A percentile compares a stretch with the other conserved stretches of the same genome.
phyloP scores from a whole-genome alignment of 2,888 invertebrate genomes.

The Lasius fuliginosus region DNA sequence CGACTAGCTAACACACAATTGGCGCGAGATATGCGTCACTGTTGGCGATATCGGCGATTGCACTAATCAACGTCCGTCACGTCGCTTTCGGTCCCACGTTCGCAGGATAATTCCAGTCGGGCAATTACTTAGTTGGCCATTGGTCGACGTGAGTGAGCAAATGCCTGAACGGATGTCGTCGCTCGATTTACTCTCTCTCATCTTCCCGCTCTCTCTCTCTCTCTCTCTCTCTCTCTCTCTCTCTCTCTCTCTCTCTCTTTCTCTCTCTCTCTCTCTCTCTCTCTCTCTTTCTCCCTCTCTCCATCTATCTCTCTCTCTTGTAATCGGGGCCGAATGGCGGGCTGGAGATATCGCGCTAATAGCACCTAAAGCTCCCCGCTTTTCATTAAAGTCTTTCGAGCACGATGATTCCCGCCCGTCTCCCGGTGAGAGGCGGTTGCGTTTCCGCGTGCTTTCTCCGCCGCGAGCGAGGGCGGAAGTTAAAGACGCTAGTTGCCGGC shows the following conservation, averaged over 20 bases:
- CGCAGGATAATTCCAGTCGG: slow-evolving; percentile 53
- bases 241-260: not conserved
- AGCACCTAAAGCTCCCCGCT: slow-evolving; percentile 40
- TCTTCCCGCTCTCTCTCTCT: too few relatives aligned
- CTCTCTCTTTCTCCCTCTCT: not conserved
- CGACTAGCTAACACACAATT: slow-evolving; percentile 26
- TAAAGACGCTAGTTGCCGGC: slow-evolving; percentile 60
- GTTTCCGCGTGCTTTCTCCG: slow-evolving; percentile 31
- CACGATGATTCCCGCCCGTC: slow-evolving; percentile 35
- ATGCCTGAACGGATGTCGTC: slow-evolving; percentile 39
- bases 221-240: not conserved
- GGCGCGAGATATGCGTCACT: slow-evolving; percentile 39
- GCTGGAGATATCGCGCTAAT: slow-evolving; percentile 52
- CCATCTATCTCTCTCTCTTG: not conserved
- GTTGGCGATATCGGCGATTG: slow-evolving; percentile 45
- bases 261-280: not conserved
- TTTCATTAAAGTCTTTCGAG: slow-evolving; percentile 45
- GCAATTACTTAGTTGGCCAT: slow-evolving; percentile 53
- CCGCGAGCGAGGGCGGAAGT: slow-evolving; percentile 45
- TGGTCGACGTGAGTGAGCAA: slow-evolving; percentile 38
- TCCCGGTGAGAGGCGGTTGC: slow-evolving; percentile 14
- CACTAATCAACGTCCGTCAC: slow-evolving; percentile 50
- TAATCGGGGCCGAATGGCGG: slow-evolving; percentile 39
- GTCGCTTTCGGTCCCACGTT: slow-evolving; percentile 50
- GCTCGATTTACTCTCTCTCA: slow-evolving; percentile 22